Percentiles rank a stretch among this genome's conserved stretches.
These are phyloP conservation scores for Lytechinus variegatus DNA, from an alignment of 35 echinoderm and acorn worm genomes.

Conservation along the genomic window DNA sequence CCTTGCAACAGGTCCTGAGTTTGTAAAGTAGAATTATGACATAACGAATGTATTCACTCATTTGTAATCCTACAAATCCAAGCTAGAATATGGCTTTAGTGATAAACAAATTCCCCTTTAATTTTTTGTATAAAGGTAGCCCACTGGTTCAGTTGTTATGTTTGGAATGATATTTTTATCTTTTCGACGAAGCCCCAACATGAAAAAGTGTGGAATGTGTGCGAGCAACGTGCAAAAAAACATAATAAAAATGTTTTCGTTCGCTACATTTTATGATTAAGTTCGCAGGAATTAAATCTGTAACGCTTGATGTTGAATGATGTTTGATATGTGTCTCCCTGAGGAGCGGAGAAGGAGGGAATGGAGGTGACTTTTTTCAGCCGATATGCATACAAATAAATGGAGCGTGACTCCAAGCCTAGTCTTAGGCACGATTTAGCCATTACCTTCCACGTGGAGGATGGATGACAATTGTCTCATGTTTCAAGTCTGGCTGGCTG, in stretches of 20 bases:
- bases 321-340: neutral
- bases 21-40: too few species aligned
- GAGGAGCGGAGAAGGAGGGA: neutral
- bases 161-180: too few species aligned
- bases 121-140: too few species aligned
- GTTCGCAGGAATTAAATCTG: neutral
- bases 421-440: neutral
- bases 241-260: neutral
- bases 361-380: neutral
- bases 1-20: too few species aligned
- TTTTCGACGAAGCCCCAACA: too few species aligned
- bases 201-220: neutral
- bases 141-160: too few species aligned
- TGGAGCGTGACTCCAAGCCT: neutral
- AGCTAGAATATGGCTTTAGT: too few species aligned
- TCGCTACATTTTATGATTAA: neutral
- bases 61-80: too few species aligned
- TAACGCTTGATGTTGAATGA: neutral
- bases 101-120: too few species aligned
- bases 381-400: conserved; percentile 13
- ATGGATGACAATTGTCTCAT: neutral
- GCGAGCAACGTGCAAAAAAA: neutral
- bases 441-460: neutral
- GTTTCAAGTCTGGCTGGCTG: neutral
- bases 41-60: too few species aligned